Evolutionary conservation across 2,888 invertebrate species (phyloP), one percentile per base, ranked within the genome.

Genomic region (Ormyrus nitidulus): DNA sequence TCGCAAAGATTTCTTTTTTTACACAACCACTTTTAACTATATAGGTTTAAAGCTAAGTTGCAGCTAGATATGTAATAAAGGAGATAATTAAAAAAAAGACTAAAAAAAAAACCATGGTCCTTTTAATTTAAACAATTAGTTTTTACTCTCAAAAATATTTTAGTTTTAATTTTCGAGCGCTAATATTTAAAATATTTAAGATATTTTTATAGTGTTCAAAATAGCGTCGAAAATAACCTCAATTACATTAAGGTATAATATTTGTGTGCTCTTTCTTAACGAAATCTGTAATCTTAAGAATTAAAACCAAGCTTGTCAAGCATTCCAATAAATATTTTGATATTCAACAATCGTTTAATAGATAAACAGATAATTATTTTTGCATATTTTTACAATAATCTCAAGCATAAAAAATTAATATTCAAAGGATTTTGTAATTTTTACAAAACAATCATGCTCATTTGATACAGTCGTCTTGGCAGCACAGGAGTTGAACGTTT

Each of bases 391-490:
- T 13, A 68, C 48, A 77, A 49, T 65, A 62, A 73, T 73, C 44
- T 56, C 58, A 73, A 71, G 34, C 8, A 77, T 56, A 70, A 69
- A 46, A 56, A 68, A 48, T 51, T 8, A 51, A 64, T 77, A 10
- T 62, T 59, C 8, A 66, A 78, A 44, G 13, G 48, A 34, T 59
- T 69, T 69, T 61, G 61, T 34, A 64, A 11, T 64, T 58, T 2
- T 48, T 64, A 76, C 10, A 65, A 77, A 59, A 69, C 10, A 73
- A 74, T 77, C 70, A 65, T 59, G 49, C 53, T 77, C 8, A 65
- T 65, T 65, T 74, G 5, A 64, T 80, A 74, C 10, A 77, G 65
- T 80, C 19, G 8, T 68, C 44, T 73, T 77, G 62, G 56, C 59
- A 77, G 70, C n/a, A 70, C 54, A 65, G 13, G 6, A 44, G 34